A percentile compares a stretch with the other conserved stretches of the same genome.
Conservation (phyloP, 1,140 invertebrate species). For the Lanistes nyassanus region DNA sequence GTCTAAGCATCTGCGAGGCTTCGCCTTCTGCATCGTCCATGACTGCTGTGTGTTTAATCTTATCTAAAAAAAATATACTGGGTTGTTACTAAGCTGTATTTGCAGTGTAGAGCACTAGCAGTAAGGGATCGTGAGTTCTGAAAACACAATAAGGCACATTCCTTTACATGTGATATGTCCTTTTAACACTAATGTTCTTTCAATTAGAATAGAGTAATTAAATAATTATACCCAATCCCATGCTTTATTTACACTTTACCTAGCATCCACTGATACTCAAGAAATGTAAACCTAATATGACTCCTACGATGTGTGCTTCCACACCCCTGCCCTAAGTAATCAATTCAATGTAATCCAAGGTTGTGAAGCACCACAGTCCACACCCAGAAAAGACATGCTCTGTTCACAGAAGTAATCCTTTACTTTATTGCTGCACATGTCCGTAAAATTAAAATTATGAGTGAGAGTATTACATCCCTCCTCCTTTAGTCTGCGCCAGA, state of each 20-base stretch:
- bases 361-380: no score
- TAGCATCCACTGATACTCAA: no score
- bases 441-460: not conserved
- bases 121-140: not conserved
- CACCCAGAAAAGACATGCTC: no score
- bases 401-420: not conserved
- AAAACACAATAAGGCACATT: not conserved
- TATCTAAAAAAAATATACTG: not conserved
- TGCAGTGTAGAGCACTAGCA: not conserved
- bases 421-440: not conserved
- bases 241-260: no score
- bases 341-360: no score
- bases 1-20: slow-evolving; percentile 41
- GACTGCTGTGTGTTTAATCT: slow-evolving; percentile 1
- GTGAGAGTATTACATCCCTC: not conserved
- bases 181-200: no score
- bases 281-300: no score
- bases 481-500: not conserved
- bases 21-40: slow-evolving; percentile 43
- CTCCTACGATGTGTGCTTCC: no score
- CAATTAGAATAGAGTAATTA: no score
- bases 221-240: no score
- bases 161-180: no score
- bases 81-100: not conserved
- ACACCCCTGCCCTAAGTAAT: no score